Percentiles rank a stretch among this genome's conserved stretches.
These are phyloP conservation scores for Salticus scenicus DNA, from an alignment of 2,888 invertebrate species.

Conservation along the genomic window DNA sequence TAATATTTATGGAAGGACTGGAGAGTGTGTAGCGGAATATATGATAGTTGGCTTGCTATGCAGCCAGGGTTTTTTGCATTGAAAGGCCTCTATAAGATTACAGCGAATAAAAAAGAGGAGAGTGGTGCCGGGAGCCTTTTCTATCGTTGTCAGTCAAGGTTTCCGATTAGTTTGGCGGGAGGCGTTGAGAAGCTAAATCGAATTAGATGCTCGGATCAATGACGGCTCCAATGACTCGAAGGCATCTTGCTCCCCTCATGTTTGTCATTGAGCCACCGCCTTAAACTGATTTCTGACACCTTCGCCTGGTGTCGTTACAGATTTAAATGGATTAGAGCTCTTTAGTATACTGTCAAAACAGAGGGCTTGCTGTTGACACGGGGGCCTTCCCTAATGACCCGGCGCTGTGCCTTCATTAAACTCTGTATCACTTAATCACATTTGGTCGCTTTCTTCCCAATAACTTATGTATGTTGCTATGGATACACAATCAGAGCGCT, in stretches of 20 bases:
- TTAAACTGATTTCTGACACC: conserved; percentile 70
- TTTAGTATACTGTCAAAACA: conserved; percentile 71
- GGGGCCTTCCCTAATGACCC: conserved; percentile 55
- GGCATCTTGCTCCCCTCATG: conserved; percentile 32
- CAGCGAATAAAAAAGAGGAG: conserved; percentile 25
- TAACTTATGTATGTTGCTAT: conserved; percentile 67
- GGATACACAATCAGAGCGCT: conserved; percentile 56
- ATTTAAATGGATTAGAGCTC: conserved; percentile 68
- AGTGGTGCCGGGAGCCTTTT: conserved; percentile 42
- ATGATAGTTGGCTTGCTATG: conserved; percentile 58
- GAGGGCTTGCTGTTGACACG: conserved; percentile 61
- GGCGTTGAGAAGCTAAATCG: conserved; percentile 60
- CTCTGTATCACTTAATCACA: conserved; percentile 69
- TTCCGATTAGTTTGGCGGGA: conserved; percentile 53
- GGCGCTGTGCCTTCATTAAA: conserved; percentile 51
- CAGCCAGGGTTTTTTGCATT: conserved; percentile 61
- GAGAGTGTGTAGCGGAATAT: conserved; percentile 63
- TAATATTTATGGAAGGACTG: conserved; percentile 68
- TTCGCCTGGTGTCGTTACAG: conserved; percentile 68
- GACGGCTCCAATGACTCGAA: conserved; percentile 48
- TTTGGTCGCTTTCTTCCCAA: conserved; percentile 49
- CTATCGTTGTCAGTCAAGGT: conserved; percentile 57
- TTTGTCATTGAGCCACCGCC: conserved; percentile 53
- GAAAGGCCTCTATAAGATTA: conserved; percentile 56
- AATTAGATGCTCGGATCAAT: conserved; percentile 61